phyloP scores from a whole-genome alignment of 2,888 invertebrate species.

The Thyatira batis region DNA sequence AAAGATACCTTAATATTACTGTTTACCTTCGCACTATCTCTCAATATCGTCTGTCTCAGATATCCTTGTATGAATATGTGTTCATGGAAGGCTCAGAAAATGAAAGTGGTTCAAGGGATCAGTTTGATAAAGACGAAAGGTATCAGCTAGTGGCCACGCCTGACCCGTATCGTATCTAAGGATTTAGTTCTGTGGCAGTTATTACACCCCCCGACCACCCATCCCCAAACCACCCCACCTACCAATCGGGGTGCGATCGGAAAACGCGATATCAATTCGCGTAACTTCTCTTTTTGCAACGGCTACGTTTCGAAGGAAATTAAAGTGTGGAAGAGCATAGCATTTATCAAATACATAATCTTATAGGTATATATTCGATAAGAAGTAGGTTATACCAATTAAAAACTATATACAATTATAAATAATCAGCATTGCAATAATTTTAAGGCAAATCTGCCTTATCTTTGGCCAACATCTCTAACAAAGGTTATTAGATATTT shows the following conservation, averaged over 20 bases:
- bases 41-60: not conserved
- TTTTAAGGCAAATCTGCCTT: no score
- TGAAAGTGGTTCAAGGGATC: constrained; percentile 24
- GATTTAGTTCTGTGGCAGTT: constrained; percentile 59
- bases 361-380: constrained; percentile 10
- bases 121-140: constrained; percentile 38
- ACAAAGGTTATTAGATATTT: no score
- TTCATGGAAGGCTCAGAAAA: not conserved
- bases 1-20: not conserved
- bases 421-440: no score
- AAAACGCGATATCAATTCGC: constrained; percentile 63
- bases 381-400: not conserved
- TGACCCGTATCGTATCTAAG: constrained; percentile 31
- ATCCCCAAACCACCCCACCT: constrained; percentile 21
- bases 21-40: no score
- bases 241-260: constrained; percentile 51
- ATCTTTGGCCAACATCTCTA: no score
- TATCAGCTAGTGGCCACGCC: constrained; percentile 24
- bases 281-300: constrained; percentile 52
- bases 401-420: no score
- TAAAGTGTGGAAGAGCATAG: constrained; percentile 46
- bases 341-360: no score
- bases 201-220: constrained; percentile 39
- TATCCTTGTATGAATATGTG: not conserved
- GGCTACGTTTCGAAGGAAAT: constrained; percentile 44